phyloP scores from a whole-genome alignment of 2,797 vertebrate genomes.

The Cossypha dichroa region DNA sequence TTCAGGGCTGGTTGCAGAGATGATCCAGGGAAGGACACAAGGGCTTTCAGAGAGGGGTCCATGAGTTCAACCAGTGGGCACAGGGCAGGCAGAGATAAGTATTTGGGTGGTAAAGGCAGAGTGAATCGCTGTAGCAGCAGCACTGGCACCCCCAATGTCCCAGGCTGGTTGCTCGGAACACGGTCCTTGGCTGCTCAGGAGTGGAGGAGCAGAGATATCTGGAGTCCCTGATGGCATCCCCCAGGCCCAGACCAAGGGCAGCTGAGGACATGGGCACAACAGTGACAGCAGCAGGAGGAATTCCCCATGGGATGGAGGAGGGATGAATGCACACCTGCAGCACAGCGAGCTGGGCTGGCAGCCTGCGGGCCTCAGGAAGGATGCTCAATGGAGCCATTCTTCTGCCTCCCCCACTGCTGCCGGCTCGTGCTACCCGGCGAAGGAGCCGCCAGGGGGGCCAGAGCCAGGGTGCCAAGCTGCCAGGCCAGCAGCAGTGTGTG shows the following conservation, averaged over 20 bases:
- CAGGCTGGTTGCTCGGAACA: not conserved
- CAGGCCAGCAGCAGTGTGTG: not conserved
- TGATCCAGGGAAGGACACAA: fast-evolving
- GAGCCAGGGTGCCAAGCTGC: not conserved
- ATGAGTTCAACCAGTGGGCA: fast-evolving
- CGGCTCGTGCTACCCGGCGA: not conserved
- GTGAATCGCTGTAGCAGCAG: not conserved
- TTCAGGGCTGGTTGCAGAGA: not conserved
- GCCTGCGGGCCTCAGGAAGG: not conserved
- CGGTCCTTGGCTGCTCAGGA: fast-evolving
- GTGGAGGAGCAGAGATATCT: not conserved
- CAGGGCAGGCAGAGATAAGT: not conserved
- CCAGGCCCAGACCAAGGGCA: not conserved
- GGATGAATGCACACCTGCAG: not conserved
- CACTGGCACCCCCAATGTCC: fast-evolving
- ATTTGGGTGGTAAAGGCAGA: not conserved
- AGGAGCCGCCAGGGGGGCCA: not conserved
- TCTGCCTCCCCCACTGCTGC: not conserved
- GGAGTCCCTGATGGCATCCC: not conserved
- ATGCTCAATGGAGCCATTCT: slow-evolving; percentile 71
- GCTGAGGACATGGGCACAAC: not conserved
- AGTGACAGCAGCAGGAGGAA: fast-evolving
- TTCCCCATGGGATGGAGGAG: not conserved
- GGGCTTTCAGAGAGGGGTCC: not conserved
- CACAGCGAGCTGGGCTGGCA: fast-evolving